Conservation (phyloP, 2,888 invertebrate genomes). For the Gastrophysa polygoni region DNA sequence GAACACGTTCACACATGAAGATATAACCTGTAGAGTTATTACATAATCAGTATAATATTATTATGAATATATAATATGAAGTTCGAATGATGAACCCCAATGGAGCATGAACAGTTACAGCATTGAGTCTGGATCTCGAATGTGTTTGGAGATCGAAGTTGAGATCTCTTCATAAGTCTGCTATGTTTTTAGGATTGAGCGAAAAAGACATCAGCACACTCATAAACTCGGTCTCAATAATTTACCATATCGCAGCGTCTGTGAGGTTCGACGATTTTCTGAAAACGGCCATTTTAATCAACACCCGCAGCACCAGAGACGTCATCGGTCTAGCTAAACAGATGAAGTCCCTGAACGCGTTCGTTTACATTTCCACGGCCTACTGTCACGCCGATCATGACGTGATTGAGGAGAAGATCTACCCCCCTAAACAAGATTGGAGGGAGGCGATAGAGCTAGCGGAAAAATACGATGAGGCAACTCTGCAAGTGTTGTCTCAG, state of each 20-base stretch:
- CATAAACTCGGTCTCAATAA: conserved; percentile 67
- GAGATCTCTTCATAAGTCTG: too few relatives aligned
- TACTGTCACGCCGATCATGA: conserved; percentile 79
- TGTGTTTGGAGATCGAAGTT: too few relatives aligned
- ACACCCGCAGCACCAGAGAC: conserved; percentile 71
- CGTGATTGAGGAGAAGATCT: conserved; percentile 77
- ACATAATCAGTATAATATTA: too few relatives aligned
- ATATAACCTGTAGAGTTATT: too few relatives aligned
- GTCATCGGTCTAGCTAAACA: conserved; percentile 65
- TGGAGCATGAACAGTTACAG: too few relatives aligned
- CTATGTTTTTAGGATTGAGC: conserved; percentile 60
- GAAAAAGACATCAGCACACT: conserved; percentile 60
- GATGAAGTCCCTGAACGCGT: conserved; percentile 60
- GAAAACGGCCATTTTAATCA: conserved; percentile 67
- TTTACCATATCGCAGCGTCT: conserved; percentile 82
- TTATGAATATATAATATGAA: too few relatives aligned
- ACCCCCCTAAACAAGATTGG: conserved; percentile 75
- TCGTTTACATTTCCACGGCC: conserved; percentile 86
- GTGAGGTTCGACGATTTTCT: conserved; percentile 84
- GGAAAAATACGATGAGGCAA: conserved; percentile 65
- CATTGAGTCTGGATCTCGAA: too few relatives aligned
- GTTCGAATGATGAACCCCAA: too few relatives aligned
- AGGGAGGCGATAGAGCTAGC: conserved; percentile 68
- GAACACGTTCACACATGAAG: too few relatives aligned
- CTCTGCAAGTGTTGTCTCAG: conserved; percentile 63